These are phyloP conservation scores for Epicampocera succincta DNA, from an alignment of 2,888 invertebrate genomes.

Conservation along the genomic window DNA sequence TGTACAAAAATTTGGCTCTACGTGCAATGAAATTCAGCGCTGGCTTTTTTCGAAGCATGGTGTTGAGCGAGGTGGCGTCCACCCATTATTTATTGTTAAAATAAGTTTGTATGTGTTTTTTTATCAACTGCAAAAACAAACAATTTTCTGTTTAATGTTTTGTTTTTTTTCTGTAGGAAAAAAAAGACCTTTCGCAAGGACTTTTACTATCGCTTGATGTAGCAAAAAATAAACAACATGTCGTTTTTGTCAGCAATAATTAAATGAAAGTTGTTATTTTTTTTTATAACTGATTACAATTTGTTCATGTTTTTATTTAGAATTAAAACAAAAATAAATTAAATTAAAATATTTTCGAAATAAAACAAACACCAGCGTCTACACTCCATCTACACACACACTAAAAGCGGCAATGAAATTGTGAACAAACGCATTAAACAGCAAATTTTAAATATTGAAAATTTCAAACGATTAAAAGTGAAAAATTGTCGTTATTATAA, in stretches of 20 bases:
- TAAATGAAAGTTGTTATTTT: constrained; percentile 66
- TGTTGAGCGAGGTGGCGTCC: too few species aligned
- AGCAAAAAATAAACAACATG: constrained; percentile 28
- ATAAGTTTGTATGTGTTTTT: not conserved
- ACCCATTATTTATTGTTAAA: too few species aligned
- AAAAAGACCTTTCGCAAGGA: constrained; percentile 67
- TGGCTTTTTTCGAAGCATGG: too few species aligned
- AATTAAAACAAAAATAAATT: constrained; percentile 29
- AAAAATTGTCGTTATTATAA: constrained; percentile 31
- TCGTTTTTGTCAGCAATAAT: constrained; percentile 46
- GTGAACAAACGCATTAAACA: constrained; percentile 26
- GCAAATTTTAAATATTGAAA: constrained; percentile 52
- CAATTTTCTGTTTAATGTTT: constrained; percentile 17
- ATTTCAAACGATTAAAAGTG: not conserved
- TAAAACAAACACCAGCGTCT: constrained; percentile 16
- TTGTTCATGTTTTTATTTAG: constrained; percentile 44
- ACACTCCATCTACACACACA: not conserved
- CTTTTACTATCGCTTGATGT: constrained; percentile 57
- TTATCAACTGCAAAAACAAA: not conserved
- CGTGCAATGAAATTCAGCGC: too few species aligned
- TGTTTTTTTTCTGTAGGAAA: constrained; percentile 37
- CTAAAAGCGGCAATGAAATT: constrained; percentile 58
- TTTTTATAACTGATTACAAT: constrained; percentile 34
- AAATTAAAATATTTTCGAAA: constrained; percentile 52
- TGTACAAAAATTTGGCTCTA: too few species aligned